Base-by-base conservation (phyloP, 2,113 vertebrate species). In the Petrocephalus microphthalmus region DNA sequence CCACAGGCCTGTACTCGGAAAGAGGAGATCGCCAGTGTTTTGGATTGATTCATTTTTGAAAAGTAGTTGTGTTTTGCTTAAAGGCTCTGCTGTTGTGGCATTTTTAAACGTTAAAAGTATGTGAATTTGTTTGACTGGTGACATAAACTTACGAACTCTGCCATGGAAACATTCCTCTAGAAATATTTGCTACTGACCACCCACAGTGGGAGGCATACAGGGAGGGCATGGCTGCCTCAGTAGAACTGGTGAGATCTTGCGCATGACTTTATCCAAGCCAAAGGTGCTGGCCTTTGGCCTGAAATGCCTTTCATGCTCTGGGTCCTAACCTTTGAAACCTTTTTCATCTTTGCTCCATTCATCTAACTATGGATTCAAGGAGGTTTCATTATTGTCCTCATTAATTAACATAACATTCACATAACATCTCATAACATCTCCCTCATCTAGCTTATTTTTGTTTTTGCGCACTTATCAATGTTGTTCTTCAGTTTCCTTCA, bases 251-350 rank as follows among this genome's bases (percentile, higher is more conserved):
- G 56, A 82, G 82, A 64, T 88, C 88, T 67, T 60, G 29, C 19
- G 20, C 19, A 7, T 85, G 83, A 45, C 88, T 67, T 67, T 85
- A 5, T 42, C 29, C 56, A 67, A 85, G 82, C 83, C 83, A 85
- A 19, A 33, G 83, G 45, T 22, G 56, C 52, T 88, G 82, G 37
- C 83, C 57, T 85, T 56, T 85, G 88, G n/a, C 49, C 82, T 33
- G 45, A 84, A 42, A 13, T 42, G 33, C 51, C 67, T 88, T 88
- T 33, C 15, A 29, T 78, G 25, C 10, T 54, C 22, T 47, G 51
- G 15, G 42, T 88, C 25, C 10, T 13, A 13, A 29, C 25, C 25
- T 5, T n/a, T 29, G 60, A 67, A 67, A 67, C 25, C 60, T 29
- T 67, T 29, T 67, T 67, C 25, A 67, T 67, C 25, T 67, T 67